phyloP scores from a whole-genome alignment of 2,888 invertebrate species.

The Hirtodrosophila duncani region DNA sequence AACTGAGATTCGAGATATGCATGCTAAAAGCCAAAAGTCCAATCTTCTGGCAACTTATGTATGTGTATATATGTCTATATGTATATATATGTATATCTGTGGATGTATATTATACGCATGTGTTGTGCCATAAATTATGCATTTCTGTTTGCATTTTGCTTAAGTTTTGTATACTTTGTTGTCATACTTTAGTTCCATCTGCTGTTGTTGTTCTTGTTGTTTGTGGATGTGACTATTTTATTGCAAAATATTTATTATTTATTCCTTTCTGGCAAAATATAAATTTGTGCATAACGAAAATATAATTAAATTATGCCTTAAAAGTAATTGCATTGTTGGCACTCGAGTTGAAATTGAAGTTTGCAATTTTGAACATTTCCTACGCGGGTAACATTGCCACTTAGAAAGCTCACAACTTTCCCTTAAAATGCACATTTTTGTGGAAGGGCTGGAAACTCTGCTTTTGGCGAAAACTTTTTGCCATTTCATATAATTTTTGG shows the following conservation, averaged over 20 bases:
- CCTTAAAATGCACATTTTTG: constrained; percentile 55
- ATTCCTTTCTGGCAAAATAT: neutral
- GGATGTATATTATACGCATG: constrained; percentile 45
- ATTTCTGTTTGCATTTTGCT: constrained; percentile 46
- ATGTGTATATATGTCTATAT: constrained; percentile 11
- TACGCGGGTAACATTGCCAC: no score
- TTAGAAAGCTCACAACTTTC: constrained; percentile 17
- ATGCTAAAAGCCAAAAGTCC: no score
- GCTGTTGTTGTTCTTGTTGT: constrained; percentile 2
- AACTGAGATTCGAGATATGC: no score
- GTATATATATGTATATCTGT: constrained; percentile 18
- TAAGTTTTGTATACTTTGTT: constrained; percentile 24
- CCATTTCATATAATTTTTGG: no score
- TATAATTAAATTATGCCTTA: constrained; percentile 44
- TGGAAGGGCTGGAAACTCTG: no score
- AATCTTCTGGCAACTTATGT: constrained; percentile 13
- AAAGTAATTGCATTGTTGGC: constrained; percentile 43
- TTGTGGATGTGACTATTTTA: constrained; percentile 19
- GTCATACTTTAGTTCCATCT: no score
- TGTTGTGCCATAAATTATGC: constrained; percentile 56
- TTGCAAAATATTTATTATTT: constrained; percentile 21
- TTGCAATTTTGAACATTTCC: no score
- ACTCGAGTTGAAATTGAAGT: constrained; percentile 17
- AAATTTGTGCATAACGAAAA: constrained; percentile 24
- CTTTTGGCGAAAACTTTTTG: no score